These are phyloP conservation scores for Macrochelys suwanniensis DNA, from an alignment of 2,797 vertebrate species.

Conservation along the genomic window DNA sequence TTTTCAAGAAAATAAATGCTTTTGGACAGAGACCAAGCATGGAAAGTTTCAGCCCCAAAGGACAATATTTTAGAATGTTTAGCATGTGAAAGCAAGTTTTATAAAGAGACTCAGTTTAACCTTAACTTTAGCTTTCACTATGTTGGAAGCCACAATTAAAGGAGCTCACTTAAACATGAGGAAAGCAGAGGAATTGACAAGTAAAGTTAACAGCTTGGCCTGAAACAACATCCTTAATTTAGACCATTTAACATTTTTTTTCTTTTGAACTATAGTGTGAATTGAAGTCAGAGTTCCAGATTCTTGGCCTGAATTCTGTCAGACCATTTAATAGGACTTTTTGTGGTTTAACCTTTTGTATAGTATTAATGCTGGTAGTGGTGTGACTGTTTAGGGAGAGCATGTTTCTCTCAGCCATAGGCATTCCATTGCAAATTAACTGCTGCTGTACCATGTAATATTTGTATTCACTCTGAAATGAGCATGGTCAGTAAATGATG, in stretches of 20 bases:
- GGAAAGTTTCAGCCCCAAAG: conserved; percentile 28
- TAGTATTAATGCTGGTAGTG: conserved; percentile 14
- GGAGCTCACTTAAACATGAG: conserved; percentile 64
- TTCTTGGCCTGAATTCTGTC: conserved; percentile 36
- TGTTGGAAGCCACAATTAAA: conserved; percentile 67
- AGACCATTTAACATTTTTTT: conserved; percentile 57
- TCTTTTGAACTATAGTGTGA: conserved; percentile 64
- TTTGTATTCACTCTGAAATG: background rate
- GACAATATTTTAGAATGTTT: conserved; percentile 42
- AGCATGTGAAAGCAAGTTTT: conserved; percentile 69
- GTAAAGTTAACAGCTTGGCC: conserved; percentile 52
- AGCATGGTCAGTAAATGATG: background rate
- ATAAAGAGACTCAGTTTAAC: conserved; percentile 46
- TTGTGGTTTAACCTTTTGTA: background rate
- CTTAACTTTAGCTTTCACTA: conserved; percentile 65
- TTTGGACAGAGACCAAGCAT: background rate
- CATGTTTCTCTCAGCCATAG: background rate
- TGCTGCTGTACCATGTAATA: background rate
- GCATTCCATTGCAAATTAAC: background rate
- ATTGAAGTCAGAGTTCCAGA: conserved; percentile 41
- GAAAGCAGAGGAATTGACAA: conserved; percentile 62
- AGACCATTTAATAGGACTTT: conserved; percentile 16
- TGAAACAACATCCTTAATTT: conserved; percentile 48
- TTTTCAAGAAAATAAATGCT: conserved; percentile 23
- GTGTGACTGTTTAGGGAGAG: background rate